phyloP scores from a whole-genome alignment of 2,113 vertebrate genomes.

The Cynopterus brachyotis region DNA sequence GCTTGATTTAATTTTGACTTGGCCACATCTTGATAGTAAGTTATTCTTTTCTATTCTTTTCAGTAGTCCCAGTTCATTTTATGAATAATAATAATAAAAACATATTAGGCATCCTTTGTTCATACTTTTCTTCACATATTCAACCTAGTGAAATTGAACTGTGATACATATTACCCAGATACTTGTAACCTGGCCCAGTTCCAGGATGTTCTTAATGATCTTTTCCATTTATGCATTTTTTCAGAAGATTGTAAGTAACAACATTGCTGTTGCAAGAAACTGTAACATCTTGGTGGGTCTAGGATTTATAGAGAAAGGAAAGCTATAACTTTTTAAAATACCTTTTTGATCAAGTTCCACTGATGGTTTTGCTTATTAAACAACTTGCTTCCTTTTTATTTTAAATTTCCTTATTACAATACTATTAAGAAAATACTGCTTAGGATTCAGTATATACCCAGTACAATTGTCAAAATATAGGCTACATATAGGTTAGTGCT shows the following conservation, averaged over 20 bases:
- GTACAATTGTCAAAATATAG: not conserved
- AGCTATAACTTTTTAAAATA: not conserved
- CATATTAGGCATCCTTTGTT: not conserved
- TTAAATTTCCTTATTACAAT: not conserved
- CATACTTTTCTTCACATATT: not conserved
- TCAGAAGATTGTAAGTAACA: not conserved
- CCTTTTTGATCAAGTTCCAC: not conserved
- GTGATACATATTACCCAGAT: not conserved
- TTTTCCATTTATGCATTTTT: not conserved
- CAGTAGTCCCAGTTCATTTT: not conserved
- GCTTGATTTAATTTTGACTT: conserved; percentile 24
- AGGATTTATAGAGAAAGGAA: not conserved
- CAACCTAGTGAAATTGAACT: not conserved
- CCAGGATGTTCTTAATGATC: not conserved
- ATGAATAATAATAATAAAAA: not conserved
- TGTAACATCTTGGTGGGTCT: not conserved
- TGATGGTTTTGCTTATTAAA: not conserved
- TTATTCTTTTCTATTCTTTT: not conserved
- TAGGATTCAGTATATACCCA: not conserved
- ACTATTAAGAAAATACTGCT: not conserved
- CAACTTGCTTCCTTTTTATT: not conserved
- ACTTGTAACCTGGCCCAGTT: not conserved
- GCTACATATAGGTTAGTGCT: not conserved
- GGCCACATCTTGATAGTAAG: not conserved
- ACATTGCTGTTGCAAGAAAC: not conserved